Percentiles rank a stretch among this genome's conserved stretches.
These are phyloP conservation scores for cat (Felis catus) DNA, from an alignment of 2,113 vertebrate genomes.

Conservation along the genomic window DNA sequence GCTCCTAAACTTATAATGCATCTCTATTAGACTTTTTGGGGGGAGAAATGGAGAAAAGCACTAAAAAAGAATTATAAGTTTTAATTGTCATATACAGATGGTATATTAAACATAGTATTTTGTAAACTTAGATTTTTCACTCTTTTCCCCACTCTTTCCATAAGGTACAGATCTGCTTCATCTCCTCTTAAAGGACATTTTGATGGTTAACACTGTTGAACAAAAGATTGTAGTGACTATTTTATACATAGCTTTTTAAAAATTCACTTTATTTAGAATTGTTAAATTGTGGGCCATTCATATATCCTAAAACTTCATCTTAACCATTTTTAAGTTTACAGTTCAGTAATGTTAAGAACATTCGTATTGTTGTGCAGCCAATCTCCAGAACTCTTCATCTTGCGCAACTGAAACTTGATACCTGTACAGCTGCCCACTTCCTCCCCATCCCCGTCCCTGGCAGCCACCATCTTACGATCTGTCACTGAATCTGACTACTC, in stretches of 20 bases:
- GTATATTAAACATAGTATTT: not conserved
- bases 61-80: not conserved
- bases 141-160: not conserved
- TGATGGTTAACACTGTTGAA: not conserved
- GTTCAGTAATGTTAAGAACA: not conserved
- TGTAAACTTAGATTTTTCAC: not conserved
- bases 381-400: not conserved
- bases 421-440: not conserved
- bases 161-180: not conserved
- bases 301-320: not conserved
- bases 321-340: not conserved
- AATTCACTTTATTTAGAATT: not conserved
- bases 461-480: not conserved
- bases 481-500: not conserved
- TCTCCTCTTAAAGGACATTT: not conserved
- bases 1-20: not conserved
- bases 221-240: not conserved
- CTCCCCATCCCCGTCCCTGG: not conserved
- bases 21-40: not conserved
- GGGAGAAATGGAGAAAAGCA: not conserved
- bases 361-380: not conserved
- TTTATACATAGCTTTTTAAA: not conserved
- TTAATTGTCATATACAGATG: not conserved
- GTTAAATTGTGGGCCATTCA: slow-evolving; percentile 9
- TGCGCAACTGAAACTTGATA: not conserved